Evolutionary conservation across 2,888 invertebrate species (phyloP).

Genomic region (Platycheirus rosarum): DNA sequence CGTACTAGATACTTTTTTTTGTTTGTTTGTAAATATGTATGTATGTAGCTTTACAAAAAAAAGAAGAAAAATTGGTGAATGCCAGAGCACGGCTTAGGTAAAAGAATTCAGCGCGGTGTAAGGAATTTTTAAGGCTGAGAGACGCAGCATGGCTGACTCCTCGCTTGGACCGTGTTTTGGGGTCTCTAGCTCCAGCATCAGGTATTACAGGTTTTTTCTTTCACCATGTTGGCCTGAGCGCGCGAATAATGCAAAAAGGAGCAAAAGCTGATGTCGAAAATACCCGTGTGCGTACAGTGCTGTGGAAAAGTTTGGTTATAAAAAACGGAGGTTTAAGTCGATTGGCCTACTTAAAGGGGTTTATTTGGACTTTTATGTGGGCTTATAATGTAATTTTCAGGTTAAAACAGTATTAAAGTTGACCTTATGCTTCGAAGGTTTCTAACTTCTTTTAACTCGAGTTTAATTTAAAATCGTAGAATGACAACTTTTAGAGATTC

Average conservation of each 20-base stretch:
- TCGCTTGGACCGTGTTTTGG: slow-evolving; percentile 40
- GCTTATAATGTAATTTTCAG: too few species aligned
- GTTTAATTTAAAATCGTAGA: too few species aligned
- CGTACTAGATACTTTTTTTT: slow-evolving; percentile 35
- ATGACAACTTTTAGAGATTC: too few species aligned
- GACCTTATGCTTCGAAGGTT: too few species aligned
- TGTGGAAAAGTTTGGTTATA: too few species aligned
- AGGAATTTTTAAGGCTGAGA: slow-evolving; percentile 60
- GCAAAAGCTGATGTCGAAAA: slow-evolving; percentile 42
- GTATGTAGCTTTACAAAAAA: slow-evolving; percentile 19
- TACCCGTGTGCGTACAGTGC: slow-evolving; percentile 13
- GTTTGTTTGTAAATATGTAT: slow-evolving; percentile 2
- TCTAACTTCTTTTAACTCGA: too few species aligned
- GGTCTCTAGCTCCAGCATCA: slow-evolving; percentile 51
- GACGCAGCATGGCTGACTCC: slow-evolving; percentile 30
- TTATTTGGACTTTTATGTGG: too few species aligned
- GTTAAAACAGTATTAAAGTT: too few species aligned
- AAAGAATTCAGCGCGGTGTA: slow-evolving; percentile 67
- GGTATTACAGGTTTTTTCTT: slow-evolving; percentile 68
- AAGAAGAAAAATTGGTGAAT: slow-evolving; percentile 24
- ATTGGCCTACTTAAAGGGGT: too few species aligned
- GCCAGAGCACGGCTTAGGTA: slow-evolving; percentile 53
- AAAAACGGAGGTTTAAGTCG: too few species aligned
- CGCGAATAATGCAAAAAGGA: slow-evolving; percentile 66
- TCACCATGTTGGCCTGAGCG: slow-evolving; percentile 48